These are phyloP conservation scores for Cerastis leucographa DNA, from an alignment of 2,888 invertebrate genomes.

Conservation along the genomic window DNA sequence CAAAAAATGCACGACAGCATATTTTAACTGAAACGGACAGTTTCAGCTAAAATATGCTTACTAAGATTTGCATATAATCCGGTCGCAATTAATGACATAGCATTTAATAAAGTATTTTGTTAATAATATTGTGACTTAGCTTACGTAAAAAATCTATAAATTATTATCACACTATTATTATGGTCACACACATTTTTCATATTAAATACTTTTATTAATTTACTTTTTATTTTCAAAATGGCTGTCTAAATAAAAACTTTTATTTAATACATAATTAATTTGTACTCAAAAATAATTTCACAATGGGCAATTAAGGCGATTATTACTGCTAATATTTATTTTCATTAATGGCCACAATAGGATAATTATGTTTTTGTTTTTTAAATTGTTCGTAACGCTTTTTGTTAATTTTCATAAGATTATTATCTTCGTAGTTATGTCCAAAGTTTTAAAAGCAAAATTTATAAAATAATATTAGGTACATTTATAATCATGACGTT, in stretches of 20 bases:
- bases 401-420: background rate
- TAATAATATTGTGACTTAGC: slow-evolving; percentile 67
- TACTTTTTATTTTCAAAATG: slow-evolving; percentile 6
- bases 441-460: slow-evolving; percentile 11
- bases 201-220: slow-evolving; percentile 17
- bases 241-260: slow-evolving; percentile 5
- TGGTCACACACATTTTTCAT: slow-evolving; percentile 63
- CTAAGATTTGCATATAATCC: too few species aligned
- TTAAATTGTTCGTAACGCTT: background rate
- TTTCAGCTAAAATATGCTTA: background rate
- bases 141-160: slow-evolving; percentile 37
- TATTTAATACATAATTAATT: slow-evolving; percentile 11
- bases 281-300: slow-evolving; percentile 36
- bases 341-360: slow-evolving; percentile 11
- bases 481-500: background rate
- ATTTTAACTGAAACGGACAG: too few species aligned
- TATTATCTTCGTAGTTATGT: background rate
- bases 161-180: slow-evolving; percentile 67
- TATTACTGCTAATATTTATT: slow-evolving; percentile 3
- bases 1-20: background rate
- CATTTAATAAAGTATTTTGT: background rate
- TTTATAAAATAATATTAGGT: background rate
- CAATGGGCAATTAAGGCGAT: slow-evolving; percentile 10
- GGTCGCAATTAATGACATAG: too few species aligned
- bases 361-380: background rate